Evolutionary conservation across 2,888 invertebrate species (phyloP), one percentile per base, ranked within the genome.

Genomic region (Tiliacea citrago): DNA sequence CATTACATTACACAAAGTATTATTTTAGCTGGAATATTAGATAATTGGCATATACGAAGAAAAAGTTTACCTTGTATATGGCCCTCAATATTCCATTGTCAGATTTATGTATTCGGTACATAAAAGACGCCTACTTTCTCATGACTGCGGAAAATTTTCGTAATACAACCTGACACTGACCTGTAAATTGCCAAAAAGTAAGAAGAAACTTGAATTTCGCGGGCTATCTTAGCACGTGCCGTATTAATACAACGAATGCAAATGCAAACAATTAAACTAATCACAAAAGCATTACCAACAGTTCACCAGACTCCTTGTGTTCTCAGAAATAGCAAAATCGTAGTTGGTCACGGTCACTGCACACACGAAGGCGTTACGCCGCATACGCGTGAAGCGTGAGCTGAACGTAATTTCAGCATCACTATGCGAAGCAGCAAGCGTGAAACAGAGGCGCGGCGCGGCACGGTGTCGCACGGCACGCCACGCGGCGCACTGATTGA

Each of bases 401-500:
- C 67, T 70, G 73, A 86, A 81, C 77, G 85, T 87, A 85, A 82
- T 88, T 86, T 81, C 88, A 88, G 90, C 91, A 92, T 93, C 92
- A 79, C 92, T 92, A 94, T 94, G 91, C 92, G 86, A 83, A 76
- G 93, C 94, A 92, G 84, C 85, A 88, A 93, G 92, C 94, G 93
- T 94, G 92, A 93, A 93, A 91, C 91, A 89, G 86, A 35, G 21
- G 73, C 72, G 73, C 55, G 62, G 66, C 75, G 84, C 85, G 81
- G 83, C 84, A n/a, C 58, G 66, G 55, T 57, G 58, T 65, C 29
- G 63, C 45, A 21, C 45, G 63, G 24, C 35, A 65, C 70, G 91
- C 83, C 92, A 88, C 90, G 88, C 90, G 90, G 91, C 87, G 92
- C 95, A 92, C 95, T 96, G 96, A 96, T 96, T 96, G 96, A 96